Percentiles rank a stretch among this genome's conserved stretches.
Conservation (phyloP, 2,888 invertebrate genomes). For the Drosophila helvetica region DNA sequence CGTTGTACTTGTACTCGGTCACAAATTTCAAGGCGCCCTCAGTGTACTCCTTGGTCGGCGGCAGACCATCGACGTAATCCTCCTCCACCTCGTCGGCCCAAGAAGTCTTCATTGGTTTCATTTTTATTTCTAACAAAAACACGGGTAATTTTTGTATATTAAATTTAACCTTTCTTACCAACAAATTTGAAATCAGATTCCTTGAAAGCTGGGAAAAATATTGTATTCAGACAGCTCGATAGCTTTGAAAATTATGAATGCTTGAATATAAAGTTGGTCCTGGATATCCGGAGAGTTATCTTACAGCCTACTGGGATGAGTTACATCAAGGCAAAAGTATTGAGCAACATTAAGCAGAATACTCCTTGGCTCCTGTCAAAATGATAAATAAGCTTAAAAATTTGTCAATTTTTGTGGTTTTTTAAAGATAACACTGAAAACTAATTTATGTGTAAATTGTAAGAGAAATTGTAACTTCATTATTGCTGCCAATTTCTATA, state of each 20-base stretch:
- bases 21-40: slow-evolving; percentile 95
- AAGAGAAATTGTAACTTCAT: too few relatives aligned
- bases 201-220: background rate
- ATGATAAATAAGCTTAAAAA: too few relatives aligned
- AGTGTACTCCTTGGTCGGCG: slow-evolving; percentile 90
- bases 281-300: background rate
- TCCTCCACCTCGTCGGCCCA: slow-evolving; percentile 99
- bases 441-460: too few relatives aligned
- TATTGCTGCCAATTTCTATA: too few relatives aligned
- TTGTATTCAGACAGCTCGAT: background rate
- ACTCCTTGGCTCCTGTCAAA: too few relatives aligned
- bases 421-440: too few relatives aligned
- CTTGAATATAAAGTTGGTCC: background rate
- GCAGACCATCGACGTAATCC: slow-evolving; percentile 89
- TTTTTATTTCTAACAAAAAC: slow-evolving; percentile 7
- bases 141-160: too few relatives aligned
- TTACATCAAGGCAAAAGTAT: background rate
- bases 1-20: slow-evolving; percentile 96
- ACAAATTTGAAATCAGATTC: too few relatives aligned
- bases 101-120: slow-evolving; percentile 92
- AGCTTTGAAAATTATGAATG: background rate
- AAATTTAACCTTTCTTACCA: background rate
- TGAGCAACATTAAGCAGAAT: background rate
- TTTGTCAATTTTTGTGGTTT: too few relatives aligned
- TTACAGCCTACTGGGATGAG: background rate